phyloP scores from a whole-genome alignment of 1,140 invertebrate genomes.

The Atta texana region DNA sequence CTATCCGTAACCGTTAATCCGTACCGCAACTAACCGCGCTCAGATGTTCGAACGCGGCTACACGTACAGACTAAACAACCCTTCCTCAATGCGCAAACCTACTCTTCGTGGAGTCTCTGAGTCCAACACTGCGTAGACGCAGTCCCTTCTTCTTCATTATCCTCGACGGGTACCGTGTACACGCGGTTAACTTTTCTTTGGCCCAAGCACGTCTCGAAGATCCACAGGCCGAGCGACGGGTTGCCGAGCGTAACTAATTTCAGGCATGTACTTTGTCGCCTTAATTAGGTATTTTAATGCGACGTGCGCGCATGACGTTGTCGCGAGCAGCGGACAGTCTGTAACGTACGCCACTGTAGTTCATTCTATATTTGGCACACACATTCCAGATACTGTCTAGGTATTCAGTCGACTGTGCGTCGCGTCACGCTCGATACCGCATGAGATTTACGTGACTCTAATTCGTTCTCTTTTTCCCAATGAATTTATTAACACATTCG shows the following conservation, averaged over 20 bases:
- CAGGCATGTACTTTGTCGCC: constrained; percentile 64
- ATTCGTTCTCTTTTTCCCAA: not conserved
- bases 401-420: not conserved
- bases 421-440: not conserved
- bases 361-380: constrained; percentile 27
- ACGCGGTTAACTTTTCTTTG: constrained; percentile 48
- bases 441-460: not conserved
- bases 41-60: constrained; percentile 50
- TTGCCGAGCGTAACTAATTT: constrained; percentile 61
- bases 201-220: constrained; percentile 25
- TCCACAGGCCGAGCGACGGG: not conserved
- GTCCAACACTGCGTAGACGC: constrained; percentile 21
- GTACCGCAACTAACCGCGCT: constrained; percentile 72
- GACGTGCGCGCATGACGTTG: constrained; percentile 53
- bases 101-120: constrained; percentile 22
- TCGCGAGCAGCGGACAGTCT: constrained; percentile 23
- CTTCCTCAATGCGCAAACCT: constrained; percentile 24
- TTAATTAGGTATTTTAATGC: constrained; percentile 73
- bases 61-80: constrained; percentile 11
- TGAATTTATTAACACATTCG: not conserved
- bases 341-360: constrained; percentile 8
- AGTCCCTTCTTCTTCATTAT: constrained; percentile 69
- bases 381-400: not conserved
- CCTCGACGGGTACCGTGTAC: constrained; percentile 46
- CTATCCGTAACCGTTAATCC: constrained; percentile 71